Percentiles rank a stretch among this genome's conserved stretches.
phyloP scores from a whole-genome alignment of 1,140 invertebrate genomes.

The Campoletis sonorensis region DNA sequence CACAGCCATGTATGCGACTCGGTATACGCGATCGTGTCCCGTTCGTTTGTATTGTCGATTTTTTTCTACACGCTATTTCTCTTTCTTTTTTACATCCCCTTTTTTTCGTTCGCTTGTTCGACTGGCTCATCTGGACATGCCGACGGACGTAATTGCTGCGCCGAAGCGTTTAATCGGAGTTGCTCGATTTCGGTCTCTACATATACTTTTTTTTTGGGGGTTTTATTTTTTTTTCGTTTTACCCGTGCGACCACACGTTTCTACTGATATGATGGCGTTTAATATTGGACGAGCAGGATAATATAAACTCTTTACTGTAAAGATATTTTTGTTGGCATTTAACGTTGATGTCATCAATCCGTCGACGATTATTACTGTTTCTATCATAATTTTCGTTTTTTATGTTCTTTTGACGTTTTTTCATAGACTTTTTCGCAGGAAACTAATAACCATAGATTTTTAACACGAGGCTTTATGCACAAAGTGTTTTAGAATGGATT shows the following conservation, averaged over 20 bases:
- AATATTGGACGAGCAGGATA: slow-evolving; percentile 32
- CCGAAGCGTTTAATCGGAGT: slow-evolving; percentile 50
- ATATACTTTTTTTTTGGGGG: slow-evolving; percentile 4
- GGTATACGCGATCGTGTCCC: slow-evolving; percentile 50
- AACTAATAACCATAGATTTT: no score
- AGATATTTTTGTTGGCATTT: slow-evolving; percentile 45
- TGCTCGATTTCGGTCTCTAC: slow-evolving; percentile 11
- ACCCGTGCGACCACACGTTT: not conserved
- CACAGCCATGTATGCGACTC: not conserved
- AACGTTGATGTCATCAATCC: not conserved
- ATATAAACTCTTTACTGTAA: slow-evolving; percentile 66
- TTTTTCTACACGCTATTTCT: slow-evolving; percentile 56
- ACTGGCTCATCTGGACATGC: slow-evolving; percentile 58
- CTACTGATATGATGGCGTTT: slow-evolving; percentile 10
- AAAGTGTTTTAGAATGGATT: no score
- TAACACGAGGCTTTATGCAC: no score
- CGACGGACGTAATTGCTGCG: slow-evolving; percentile 69
- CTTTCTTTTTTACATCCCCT: slow-evolving; percentile 50
- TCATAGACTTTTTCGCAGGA: no score
- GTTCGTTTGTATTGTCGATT: slow-evolving; percentile 70
- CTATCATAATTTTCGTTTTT: no score
- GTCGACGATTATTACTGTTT: no score
- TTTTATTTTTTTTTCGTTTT: slow-evolving; percentile 3
- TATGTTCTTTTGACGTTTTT: no score
- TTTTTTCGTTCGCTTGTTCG: slow-evolving; percentile 57